Percentiles rank a stretch among this genome's conserved stretches.
Conservation (phyloP, 1,140 invertebrate species). For the Papilio glaucus region DNA sequence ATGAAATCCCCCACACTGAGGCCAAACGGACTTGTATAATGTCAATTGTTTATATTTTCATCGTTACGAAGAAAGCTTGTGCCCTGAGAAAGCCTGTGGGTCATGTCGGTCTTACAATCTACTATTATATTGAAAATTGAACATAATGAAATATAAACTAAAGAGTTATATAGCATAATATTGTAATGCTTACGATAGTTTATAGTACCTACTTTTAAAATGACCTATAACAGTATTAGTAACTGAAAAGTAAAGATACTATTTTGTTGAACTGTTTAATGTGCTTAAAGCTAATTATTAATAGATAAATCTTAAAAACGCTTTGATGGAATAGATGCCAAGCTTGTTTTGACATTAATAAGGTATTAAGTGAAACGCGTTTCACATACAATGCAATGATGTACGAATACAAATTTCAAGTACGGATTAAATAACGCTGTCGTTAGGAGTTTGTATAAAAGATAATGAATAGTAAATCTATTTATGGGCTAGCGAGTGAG, state of each 20-base stretch:
- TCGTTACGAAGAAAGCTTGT: background rate
- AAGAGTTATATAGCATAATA: background rate
- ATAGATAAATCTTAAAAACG: background rate
- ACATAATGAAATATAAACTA: background rate
- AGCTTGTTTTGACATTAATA: conserved; percentile 3
- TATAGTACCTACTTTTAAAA: background rate
- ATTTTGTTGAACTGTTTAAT: background rate
- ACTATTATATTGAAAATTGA: background rate
- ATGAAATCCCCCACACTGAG: background rate
- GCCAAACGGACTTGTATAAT: background rate
- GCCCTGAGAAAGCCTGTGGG: background rate
- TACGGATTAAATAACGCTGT: conserved; percentile 3
- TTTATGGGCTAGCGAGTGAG: conserved; percentile 73
- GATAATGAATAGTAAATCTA: conserved; percentile 47
- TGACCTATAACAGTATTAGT: background rate
- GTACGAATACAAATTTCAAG: conserved; percentile 17
- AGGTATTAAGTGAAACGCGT: conserved; percentile 13
- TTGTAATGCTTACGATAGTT: too few relatives aligned
- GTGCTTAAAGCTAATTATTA: background rate
- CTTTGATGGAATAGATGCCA: background rate
- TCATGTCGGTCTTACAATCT: background rate
- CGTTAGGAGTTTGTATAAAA: conserved; percentile 33
- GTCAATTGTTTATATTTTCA: background rate
- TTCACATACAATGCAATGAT: conserved; percentile 12
- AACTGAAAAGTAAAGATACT: background rate